Conservation (phyloP, 2,113 vertebrate species). For the Rallus limicola region DNA sequence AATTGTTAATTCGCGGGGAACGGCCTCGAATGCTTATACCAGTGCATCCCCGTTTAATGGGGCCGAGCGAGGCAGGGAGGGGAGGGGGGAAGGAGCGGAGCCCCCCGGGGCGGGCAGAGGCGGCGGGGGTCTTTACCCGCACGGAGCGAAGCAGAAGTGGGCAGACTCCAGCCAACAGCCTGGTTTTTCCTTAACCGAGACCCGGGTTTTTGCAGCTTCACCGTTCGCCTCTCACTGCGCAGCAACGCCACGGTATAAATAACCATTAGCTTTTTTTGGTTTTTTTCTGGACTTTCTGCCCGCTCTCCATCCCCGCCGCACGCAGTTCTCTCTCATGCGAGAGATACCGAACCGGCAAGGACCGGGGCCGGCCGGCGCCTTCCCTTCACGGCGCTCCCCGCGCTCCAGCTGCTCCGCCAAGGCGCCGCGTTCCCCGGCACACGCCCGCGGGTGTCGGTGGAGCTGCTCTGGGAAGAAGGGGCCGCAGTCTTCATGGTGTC, state of each 20-base stretch:
- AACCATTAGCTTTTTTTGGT: background rate
- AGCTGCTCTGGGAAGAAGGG: background rate
- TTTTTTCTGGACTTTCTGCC: too few species aligned
- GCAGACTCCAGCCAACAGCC: background rate
- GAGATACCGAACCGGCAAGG: background rate
- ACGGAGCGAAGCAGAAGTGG: background rate
- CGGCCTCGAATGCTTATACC: background rate
- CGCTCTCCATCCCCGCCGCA: background rate
- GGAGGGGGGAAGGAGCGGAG: background rate
- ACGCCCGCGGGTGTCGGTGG: background rate
- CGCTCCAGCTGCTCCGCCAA: background rate
- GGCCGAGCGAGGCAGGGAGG: too few species aligned
- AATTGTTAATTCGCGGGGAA: accelerated
- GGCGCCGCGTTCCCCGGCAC: background rate
- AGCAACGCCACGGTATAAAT: background rate
- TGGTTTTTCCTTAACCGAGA: accelerated
- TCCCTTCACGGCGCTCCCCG: background rate
- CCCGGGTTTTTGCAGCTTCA: background rate
- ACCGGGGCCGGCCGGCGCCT: background rate
- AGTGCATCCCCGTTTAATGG: accelerated
- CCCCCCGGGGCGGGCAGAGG: background rate
- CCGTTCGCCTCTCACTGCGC: background rate
- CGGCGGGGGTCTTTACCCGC: too few species aligned
- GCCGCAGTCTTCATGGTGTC: accelerated
- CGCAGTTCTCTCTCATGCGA: background rate